Evolutionary conservation across 2,113 vertebrate genomes (phyloP), one percentile per base, ranked within the genome.

Genomic region (Capreolus pygargus): DNA sequence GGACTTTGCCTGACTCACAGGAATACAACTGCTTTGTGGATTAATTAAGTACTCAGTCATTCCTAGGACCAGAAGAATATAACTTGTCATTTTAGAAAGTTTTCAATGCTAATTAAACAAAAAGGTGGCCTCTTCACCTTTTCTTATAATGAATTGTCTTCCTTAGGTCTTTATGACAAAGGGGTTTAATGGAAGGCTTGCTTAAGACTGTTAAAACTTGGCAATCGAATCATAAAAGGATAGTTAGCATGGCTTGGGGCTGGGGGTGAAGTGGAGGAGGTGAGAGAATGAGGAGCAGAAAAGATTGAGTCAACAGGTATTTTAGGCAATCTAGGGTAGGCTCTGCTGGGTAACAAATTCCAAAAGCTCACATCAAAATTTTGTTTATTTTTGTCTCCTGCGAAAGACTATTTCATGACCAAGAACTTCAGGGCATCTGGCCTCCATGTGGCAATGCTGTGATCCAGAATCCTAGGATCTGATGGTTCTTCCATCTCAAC

Each of bases 21-120:
- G n/a, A 64, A n/a, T 78, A 88, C 30, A 83, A 67, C 19, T 54
- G 10, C 64, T 93, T 60, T 91, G 55, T 76, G 36, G n/a, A 52
- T 67, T 92, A 93, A 94, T 91, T 93, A 93, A 95, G 15, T 7
- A 43, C 13, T 91, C 52, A 87, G 76, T 89, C 82, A 86, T 43
- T 95, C 78, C 58, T 57, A 86, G 36, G 39, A 90, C 47, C n/a
- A 83, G 21, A 84, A 4, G 7, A 95, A 39, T 79, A 25, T 23
- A 76, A 64, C 91, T 67, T 87, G 15, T 60, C 39, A 78, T 81
- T 94, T 97, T 84, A 55, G 47, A 74, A 74, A 86, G 21, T 74
- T 94, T 88, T 97, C 91, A 91, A 76, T 64, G 8, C 47, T 96
- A 93, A 89, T 81, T 85, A 95, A 96, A 84, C 33, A 95, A 95